These are phyloP conservation scores for Merodon equestris DNA, from an alignment of 2,888 invertebrate genomes.

Conservation along the genomic window DNA sequence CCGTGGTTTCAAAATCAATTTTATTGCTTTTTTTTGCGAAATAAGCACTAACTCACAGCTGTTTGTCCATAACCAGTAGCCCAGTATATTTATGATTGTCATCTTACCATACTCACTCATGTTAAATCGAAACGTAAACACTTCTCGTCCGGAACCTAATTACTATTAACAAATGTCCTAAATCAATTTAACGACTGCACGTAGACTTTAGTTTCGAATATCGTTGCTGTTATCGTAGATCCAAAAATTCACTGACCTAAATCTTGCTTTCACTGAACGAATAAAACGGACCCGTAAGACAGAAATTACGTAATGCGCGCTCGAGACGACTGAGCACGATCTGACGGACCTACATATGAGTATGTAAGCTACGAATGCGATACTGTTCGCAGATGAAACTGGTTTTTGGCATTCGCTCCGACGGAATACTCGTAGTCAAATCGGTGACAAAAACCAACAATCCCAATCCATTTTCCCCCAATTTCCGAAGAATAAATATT, in stretches of 20 bases:
- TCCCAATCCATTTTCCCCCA: too few relatives aligned
- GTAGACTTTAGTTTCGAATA: neutral
- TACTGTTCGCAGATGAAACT: constrained; percentile 24
- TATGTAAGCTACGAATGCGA: too few relatives aligned
- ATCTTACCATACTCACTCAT: constrained; percentile 41
- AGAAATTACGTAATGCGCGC: constrained; percentile 42
- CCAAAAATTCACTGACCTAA: constrained; percentile 27
- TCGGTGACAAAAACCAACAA: too few relatives aligned
- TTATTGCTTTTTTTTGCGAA: too few relatives aligned
- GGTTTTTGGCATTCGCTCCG: constrained; percentile 18
- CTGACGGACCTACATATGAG: too few relatives aligned
- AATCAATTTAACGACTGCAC: constrained; percentile 6
- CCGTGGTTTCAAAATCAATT: too few relatives aligned
- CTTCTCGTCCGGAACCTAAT: constrained; percentile 26
- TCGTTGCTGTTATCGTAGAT: too few relatives aligned
- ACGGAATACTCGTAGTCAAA: too few relatives aligned
- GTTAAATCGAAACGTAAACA: neutral
- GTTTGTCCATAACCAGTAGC: too few relatives aligned
- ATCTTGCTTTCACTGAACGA: constrained; percentile 43
- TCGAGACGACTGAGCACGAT: too few relatives aligned
- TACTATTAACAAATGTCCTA: constrained; percentile 18
- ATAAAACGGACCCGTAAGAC: constrained; percentile 7
- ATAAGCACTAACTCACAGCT: too few relatives aligned
- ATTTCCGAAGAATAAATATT: too few relatives aligned
- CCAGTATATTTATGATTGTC: neutral